A percentile compares a stretch with the other conserved stretches of the same genome.
Conservation (phyloP, 2,888 invertebrate genomes). For the Lycocerus yunnanus region DNA sequence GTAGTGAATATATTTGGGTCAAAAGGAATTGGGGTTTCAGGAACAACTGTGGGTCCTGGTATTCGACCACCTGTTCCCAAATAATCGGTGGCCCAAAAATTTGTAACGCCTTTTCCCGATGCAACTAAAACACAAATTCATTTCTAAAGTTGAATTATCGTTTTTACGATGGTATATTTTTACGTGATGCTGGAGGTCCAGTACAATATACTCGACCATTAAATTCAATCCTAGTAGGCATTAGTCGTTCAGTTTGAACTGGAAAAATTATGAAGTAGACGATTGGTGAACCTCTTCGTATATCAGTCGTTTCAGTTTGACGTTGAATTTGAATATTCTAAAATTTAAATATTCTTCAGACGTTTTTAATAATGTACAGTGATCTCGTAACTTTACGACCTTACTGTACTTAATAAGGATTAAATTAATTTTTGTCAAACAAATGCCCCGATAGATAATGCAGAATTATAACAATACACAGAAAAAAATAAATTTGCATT, state of each 20-base stretch:
- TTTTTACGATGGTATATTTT: not conserved
- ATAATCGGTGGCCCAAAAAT: constrained; percentile 3
- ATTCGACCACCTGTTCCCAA: not conserved
- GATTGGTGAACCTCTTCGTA: not conserved
- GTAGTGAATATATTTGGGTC: too few species aligned
- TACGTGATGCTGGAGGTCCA: not conserved
- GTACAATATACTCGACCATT: not conserved
- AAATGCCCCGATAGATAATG: too few species aligned
- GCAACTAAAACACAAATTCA: not conserved
- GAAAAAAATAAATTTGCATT: too few species aligned
- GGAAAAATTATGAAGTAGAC: not conserved
- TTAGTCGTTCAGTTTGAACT: not conserved
- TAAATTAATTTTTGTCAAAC: too few species aligned
- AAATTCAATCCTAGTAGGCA: not conserved
- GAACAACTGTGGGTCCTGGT: too few species aligned
- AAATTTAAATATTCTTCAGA: not conserved
- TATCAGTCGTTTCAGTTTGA: not conserved
- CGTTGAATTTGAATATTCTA: not conserved
- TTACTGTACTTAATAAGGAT: too few species aligned
- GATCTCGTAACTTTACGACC: too few species aligned
- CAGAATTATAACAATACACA: too few species aligned
- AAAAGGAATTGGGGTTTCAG: too few species aligned
- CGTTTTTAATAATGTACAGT: too few species aligned
- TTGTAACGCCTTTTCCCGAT: not conserved
- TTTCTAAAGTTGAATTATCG: not conserved